A percentile compares a stretch with the other conserved stretches of the same genome.
Conservation (phyloP, 2,888 invertebrate genomes). For the Sipunculus nudus region DNA sequence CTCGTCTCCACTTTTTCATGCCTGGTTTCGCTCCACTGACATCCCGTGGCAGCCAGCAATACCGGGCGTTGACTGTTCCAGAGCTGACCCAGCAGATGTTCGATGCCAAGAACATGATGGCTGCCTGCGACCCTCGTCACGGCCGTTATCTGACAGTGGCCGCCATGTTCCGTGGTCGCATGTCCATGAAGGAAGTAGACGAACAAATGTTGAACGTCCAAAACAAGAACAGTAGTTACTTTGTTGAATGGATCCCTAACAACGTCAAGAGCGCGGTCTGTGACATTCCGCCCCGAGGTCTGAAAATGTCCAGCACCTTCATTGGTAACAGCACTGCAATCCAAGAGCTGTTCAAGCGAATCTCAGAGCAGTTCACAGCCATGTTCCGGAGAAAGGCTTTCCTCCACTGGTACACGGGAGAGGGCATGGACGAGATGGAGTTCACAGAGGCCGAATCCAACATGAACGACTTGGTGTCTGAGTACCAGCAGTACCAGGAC, state of each 20-base stretch:
- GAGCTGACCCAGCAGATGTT: conserved; percentile 75
- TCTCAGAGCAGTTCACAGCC: conserved; percentile 70
- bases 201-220: conserved; percentile 88
- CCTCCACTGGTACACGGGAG: conserved; percentile 97
- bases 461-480: conserved; percentile 76
- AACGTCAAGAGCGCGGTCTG: conserved; percentile 91
- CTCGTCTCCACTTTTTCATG: conserved; percentile 66
- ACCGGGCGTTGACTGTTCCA: conserved; percentile 61
- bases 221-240: conserved; percentile 65
- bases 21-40: conserved; percentile 66
- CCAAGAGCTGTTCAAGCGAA: conserved; percentile 62
- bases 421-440: conserved; percentile 98
- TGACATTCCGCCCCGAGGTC: conserved; percentile 77
- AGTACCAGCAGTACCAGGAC: conserved; percentile 66
- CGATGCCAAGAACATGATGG: conserved; percentile 96
- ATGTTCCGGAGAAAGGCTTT: conserved; percentile 97
- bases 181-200: conserved; percentile 69
- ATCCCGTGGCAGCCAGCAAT: conserved; percentile 62
- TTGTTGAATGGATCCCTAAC: conserved; percentile 66
- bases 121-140: conserved; percentile 91
- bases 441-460: conserved; percentile 96
- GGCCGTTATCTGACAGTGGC: conserved; percentile 74
- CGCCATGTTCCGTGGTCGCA: conserved; percentile 62
- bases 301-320: conserved; percentile 58
- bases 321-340: conserved; percentile 65